Conservation (phyloP, 30 jellyfish, hydroid and myxozoan species). For the Aurelia sp. region DNA sequence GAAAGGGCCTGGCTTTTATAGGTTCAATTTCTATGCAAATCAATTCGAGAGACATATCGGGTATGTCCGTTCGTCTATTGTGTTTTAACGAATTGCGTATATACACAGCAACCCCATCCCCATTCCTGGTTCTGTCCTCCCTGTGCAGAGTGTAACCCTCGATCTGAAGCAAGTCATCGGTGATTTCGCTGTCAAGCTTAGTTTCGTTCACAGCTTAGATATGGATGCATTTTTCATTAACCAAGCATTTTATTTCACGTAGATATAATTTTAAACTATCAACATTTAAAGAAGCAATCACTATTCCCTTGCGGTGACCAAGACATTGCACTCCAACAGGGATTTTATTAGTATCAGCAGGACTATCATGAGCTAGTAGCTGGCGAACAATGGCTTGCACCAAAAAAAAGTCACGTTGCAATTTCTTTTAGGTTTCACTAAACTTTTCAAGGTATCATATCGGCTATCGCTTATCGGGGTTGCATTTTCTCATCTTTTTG, state of each 20-base stretch:
- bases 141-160: neutral
- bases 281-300: neutral
- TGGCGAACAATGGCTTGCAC: too few species aligned
- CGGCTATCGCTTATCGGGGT: too few species aligned
- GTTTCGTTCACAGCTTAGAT: neutral
- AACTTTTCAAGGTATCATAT: too few species aligned
- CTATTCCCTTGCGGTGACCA: neutral
- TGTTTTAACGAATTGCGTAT: neutral
- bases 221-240: neutral
- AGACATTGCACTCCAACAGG: neutral
- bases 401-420: too few species aligned
- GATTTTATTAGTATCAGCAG: neutral
- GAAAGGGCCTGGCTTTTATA: slow-evolving; percentile 4
- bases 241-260: neutral
- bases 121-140: slow-evolving; percentile 4
- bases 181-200: slow-evolving; percentile 9
- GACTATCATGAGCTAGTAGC: slow-evolving; percentile 7
- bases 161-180: neutral
- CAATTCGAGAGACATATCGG: slow-evolving; percentile 21
- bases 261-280: slow-evolving; percentile 1
- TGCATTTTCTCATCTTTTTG: too few species aligned
- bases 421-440: too few species aligned
- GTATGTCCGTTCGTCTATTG: slow-evolving; percentile 16
- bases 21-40: neutral
- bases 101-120: slow-evolving; percentile 30